Conservation (phyloP, 2,797 vertebrate species). For the Cercopithecus diana region DNA sequence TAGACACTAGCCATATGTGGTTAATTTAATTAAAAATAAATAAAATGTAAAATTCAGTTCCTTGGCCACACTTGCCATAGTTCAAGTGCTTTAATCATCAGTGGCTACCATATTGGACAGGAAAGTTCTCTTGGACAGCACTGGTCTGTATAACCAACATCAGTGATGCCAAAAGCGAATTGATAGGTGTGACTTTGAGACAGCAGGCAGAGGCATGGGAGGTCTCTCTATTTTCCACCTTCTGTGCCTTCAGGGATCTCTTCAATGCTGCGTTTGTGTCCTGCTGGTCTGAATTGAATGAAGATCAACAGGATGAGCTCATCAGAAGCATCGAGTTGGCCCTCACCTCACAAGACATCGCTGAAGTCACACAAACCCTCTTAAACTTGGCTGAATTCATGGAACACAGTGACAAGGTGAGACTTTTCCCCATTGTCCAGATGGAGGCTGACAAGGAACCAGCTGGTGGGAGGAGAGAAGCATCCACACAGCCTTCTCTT, state of each 20-base stretch:
- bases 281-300: conserved; percentile 98
- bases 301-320: conserved; percentile 98
- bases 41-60: background rate
- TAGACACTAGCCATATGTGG: background rate
- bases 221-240: background rate
- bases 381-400: conserved; percentile 99
- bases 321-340: conserved; percentile 98
- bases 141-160: background rate
- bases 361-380: conserved; percentile 98
- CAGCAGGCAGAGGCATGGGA: background rate
- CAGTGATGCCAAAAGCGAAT: background rate
- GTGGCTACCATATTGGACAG: background rate
- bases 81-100: background rate
- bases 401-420: conserved; percentile 99
- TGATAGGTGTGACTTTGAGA: background rate
- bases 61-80: background rate
- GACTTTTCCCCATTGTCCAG: background rate
- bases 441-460: background rate
- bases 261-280: conserved; percentile 99
- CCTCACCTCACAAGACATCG: conserved; percentile 97
- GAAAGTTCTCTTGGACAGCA: background rate
- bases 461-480: background rate
- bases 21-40: background rate
- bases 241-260: conserved; percentile 89
- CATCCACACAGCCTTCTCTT: rapidly evolving